These are phyloP conservation scores for Dolichoris vasculosae DNA, from an alignment of 1,140 invertebrate species.

Conservation along the genomic window DNA sequence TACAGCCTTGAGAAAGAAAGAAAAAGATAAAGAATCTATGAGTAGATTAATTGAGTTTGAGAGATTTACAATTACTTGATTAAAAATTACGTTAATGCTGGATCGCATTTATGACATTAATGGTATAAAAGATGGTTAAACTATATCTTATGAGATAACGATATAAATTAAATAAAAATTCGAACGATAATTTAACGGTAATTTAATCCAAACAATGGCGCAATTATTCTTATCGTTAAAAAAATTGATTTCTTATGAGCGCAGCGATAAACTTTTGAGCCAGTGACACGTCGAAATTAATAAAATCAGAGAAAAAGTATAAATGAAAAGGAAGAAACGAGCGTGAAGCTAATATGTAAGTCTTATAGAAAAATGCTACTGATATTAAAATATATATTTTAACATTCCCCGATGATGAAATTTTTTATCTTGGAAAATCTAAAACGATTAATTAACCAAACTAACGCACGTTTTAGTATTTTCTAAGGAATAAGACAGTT, in stretches of 20 bases:
- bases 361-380: conserved; percentile 50
- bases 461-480: not conserved
- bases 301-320: not conserved
- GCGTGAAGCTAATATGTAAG: not conserved
- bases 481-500: not conserved
- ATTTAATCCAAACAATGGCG: conserved; percentile 46
- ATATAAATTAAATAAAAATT: conserved; percentile 43
- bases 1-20: not conserved
- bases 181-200: conserved; percentile 41
- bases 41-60: conserved; percentile 4
- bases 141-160: conserved; percentile 45
- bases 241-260: conserved; percentile 57
- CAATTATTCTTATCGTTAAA: conserved; percentile 65
- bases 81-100: conserved; percentile 33
- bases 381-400: conserved; percentile 36
- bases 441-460: not conserved
- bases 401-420: not conserved
- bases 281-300: not conserved
- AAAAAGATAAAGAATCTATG: not conserved
- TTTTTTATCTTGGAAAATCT: not conserved
- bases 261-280: conserved; percentile 9
- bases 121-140: conserved; percentile 27
- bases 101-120: conserved; percentile 33
- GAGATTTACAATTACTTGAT: not conserved
- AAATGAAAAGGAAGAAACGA: not conserved